A percentile compares a stretch with the other conserved stretches of the same genome.
These are phyloP conservation scores for Prosapia bicincta DNA, from an alignment of 2,888 invertebrate species.

Conservation along the genomic window DNA sequence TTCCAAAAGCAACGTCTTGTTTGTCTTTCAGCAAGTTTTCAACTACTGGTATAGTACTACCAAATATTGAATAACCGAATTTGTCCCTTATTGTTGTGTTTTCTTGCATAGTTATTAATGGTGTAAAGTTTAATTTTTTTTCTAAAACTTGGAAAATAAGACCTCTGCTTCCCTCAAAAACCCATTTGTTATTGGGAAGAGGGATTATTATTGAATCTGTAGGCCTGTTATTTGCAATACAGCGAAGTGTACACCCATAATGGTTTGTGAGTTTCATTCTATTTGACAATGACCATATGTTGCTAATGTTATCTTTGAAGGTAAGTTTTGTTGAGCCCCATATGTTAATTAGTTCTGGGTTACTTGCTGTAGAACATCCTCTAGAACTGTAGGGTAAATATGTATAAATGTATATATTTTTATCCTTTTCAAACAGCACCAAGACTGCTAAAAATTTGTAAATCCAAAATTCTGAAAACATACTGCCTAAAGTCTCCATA, in stretches of 20 bases:
- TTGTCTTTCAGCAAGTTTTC: background rate
- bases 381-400: slow-evolving; percentile 9
- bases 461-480: slow-evolving; percentile 4
- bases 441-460: background rate
- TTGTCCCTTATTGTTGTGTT: slow-evolving; percentile 3
- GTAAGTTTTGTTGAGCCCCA: background rate
- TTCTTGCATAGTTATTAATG: slow-evolving; percentile 1
- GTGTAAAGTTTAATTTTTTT: slow-evolving; percentile 7
- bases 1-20: slow-evolving; percentile 14
- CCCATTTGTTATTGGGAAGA: background rate
- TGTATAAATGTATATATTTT: background rate
- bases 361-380: background rate
- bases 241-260: background rate
- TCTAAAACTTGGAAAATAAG: background rate
- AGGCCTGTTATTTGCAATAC: slow-evolving; percentile 14
- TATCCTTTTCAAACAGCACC: background rate
- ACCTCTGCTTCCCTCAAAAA: slow-evolving; percentile 3
- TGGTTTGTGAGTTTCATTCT: background rate
- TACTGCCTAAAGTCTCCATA: background rate
- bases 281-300: background rate
- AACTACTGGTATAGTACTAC: background rate
- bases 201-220: slow-evolving; percentile 13
- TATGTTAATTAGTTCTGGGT: background rate
- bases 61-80: slow-evolving; percentile 3
- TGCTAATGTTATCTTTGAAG: background rate